These are phyloP conservation scores for Watsonalla binaria DNA, from an alignment of 2,888 invertebrate species.

Conservation along the genomic window DNA sequence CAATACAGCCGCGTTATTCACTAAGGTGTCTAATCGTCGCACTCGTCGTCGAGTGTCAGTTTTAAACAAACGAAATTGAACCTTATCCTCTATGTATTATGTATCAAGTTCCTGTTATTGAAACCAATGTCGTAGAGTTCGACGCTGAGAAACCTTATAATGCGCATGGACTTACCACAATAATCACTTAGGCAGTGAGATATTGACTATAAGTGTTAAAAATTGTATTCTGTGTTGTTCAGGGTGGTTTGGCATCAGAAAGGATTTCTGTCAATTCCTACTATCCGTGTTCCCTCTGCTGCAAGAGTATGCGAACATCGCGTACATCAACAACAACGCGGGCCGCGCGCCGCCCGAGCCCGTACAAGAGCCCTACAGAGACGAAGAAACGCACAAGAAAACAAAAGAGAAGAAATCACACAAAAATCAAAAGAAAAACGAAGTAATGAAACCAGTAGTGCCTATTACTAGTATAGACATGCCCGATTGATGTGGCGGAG, in stretches of 20 bases:
- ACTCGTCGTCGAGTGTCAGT: too few species aligned
- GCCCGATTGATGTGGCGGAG: conserved; percentile 84
- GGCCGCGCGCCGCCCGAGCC: conserved; percentile 50
- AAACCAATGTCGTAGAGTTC: too few species aligned
- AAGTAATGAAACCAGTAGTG: conserved; percentile 90
- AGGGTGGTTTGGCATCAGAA: conserved; percentile 99
- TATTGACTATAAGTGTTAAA: neutral
- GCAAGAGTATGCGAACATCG: conserved; percentile 99
- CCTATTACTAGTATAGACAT: conserved; percentile 94
- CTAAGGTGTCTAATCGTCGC: too few species aligned
- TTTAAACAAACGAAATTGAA: too few species aligned
- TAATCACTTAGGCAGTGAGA: too few species aligned
- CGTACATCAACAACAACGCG: conserved; percentile 85
- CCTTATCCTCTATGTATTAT: too few species aligned
- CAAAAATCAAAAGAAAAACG: conserved; percentile 86
- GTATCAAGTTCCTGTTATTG: too few species aligned
- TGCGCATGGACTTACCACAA: too few species aligned
- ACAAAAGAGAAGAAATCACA: conserved; percentile 79
- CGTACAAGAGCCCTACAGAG: conserved; percentile 67
- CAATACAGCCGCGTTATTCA: too few species aligned
- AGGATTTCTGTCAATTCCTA: conserved; percentile 98
- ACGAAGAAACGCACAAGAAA: conserved; percentile 65
- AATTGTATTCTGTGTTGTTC: conserved; percentile 38
- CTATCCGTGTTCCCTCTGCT: conserved; percentile 95
- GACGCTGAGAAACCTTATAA: too few species aligned